These are phyloP conservation scores for Etheostoma cragini DNA, from an alignment of 2,113 vertebrate genomes.

Conservation along the genomic window DNA sequence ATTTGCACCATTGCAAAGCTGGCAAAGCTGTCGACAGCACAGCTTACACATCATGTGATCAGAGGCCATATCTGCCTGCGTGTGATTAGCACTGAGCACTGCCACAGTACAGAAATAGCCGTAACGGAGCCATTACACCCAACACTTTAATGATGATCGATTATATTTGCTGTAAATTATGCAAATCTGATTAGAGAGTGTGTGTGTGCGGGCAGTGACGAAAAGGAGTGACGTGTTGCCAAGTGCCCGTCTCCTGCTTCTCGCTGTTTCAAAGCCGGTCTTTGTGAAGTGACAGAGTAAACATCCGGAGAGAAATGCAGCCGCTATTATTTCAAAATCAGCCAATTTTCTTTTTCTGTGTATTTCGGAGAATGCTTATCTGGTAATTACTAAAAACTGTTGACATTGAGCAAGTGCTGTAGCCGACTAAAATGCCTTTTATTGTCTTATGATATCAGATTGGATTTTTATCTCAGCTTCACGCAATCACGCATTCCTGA, in stretches of 20 bases:
- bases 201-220: constrained; percentile 25
- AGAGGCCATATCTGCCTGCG: constrained; percentile 68
- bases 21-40: constrained; percentile 80
- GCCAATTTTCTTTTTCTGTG: constrained; percentile 71
- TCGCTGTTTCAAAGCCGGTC: constrained; percentile 62
- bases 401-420: constrained; percentile 81
- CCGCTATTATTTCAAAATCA: constrained; percentile 76
- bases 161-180: constrained; percentile 60
- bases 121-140: constrained; percentile 41
- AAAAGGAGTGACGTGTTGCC: constrained; percentile 47
- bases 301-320: constrained; percentile 71
- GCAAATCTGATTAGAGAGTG: constrained; percentile 60
- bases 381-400: constrained; percentile 82
- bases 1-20: constrained; percentile 78
- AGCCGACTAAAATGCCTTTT: constrained; percentile 77
- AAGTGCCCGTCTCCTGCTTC: constrained; percentile 55
- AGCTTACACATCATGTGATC: constrained; percentile 80
- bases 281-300: constrained; percentile 74
- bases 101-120: constrained; percentile 51
- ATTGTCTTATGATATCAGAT: constrained; percentile 83
- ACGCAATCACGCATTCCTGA: constrained; percentile 77
- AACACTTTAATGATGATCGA: constrained; percentile 61
- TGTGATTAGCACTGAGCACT: constrained; percentile 64
- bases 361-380: constrained; percentile 81
- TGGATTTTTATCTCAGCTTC: constrained; percentile 78